Base-by-base conservation (phyloP, 2,888 invertebrate species). In the Glyphotaelius pellucidus region DNA sequence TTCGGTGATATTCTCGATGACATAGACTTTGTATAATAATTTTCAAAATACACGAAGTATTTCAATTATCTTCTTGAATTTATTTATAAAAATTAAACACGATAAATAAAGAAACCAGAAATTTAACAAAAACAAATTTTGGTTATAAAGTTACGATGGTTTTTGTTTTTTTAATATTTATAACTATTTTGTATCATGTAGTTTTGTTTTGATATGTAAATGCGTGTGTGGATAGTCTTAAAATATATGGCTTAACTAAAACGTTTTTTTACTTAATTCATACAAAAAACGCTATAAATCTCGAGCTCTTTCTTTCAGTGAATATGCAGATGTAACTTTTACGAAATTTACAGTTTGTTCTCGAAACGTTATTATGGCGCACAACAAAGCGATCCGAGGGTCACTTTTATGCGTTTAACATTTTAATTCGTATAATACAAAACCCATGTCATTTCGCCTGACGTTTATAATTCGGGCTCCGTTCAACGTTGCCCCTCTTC, bases 341-440 rank as follows among this genome's bases (percentile, higher is more conserved):
- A 47, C 85, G 25, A 42, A 86, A n/a, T 14, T 42, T 86, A 47
- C 38, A 86, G 30, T 86, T 42, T 86, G 30, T 30, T 67, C 67
- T 67, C 67, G n/a, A 67, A 67, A 30, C 30, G 25, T 83, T 80
- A 81, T 87, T 81, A 88, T 92, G 89, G 52, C 25, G 31, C 25
- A 88, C 90, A 91, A 91, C 90, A 92, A 90, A 93, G 52, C 87
- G 89, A 89, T 80, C 88, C 67, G 35, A 89, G 84, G 90, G 90
- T 88, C 19, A 79, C n/a, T 80, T 85, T 67, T 67, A 67, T 67
- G n/a, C 67, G 7, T 67, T 42, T 80, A 79, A 92, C 86, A 91
- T 91, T 92, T 91, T 93, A 93, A 93, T 93, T 92, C 91, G 91
- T 91, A 80, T 90, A 90, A 90, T 89, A 91, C 92, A 92, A 91